Percentiles rank a stretch among this genome's conserved stretches.
Evolutionary conservation across 1,140 invertebrate genomes (phyloP).

Genomic region (Sinonovacula constricta): DNA sequence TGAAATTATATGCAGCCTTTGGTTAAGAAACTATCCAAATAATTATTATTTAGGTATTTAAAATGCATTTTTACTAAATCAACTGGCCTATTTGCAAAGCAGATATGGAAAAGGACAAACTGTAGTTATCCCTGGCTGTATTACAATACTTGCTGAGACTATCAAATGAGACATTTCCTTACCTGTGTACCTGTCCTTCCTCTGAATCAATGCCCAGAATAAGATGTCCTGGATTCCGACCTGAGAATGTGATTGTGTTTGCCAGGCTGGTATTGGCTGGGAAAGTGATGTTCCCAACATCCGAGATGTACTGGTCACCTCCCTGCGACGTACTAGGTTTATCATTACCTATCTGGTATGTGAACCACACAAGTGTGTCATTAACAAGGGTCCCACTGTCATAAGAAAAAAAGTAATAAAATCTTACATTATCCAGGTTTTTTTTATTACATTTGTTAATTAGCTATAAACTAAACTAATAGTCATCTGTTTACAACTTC

Average conservation of each 20-base stretch:
- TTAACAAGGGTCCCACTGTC: constrained; percentile 54
- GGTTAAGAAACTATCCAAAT: neutral
- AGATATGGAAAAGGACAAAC: too few species aligned
- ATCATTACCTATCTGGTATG: constrained; percentile 65
- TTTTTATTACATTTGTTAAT: too few species aligned
- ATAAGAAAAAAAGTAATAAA: constrained; percentile 14
- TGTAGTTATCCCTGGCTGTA: too few species aligned
- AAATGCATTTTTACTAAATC: neutral
- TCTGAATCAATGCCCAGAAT: constrained; percentile 72
- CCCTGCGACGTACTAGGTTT: constrained; percentile 47
- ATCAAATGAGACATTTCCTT: too few species aligned
- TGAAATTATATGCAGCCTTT: neutral
- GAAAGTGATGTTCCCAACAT: constrained; percentile 60
- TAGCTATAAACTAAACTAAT: too few species aligned
- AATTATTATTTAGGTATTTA: neutral
- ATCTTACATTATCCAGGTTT: too few species aligned
- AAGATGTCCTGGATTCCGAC: constrained; percentile 66
- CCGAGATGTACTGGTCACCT: constrained; percentile 56
- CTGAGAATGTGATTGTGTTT: constrained; percentile 53
- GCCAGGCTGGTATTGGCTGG: constrained; percentile 33
- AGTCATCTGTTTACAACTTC: neutral
- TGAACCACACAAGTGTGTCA: constrained; percentile 63
- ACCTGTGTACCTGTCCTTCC: too few species aligned
- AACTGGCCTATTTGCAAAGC: neutral
- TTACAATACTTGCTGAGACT: too few species aligned